Conservation (phyloP, 2,888 invertebrate genomes). For the Lymantria dispar region DNA sequence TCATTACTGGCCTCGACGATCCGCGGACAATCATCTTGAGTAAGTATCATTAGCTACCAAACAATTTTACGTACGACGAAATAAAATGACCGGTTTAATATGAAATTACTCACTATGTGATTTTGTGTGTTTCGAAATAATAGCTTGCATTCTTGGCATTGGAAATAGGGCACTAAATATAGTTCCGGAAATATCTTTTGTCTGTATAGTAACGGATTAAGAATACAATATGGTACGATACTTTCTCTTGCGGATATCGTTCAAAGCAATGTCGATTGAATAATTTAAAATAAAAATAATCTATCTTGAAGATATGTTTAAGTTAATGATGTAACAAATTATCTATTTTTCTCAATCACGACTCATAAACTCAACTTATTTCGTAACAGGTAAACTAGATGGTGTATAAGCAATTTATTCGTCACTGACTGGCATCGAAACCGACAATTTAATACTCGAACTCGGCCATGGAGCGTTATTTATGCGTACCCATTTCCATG, state of each 20-base stretch:
- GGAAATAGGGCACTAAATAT: too few relatives aligned
- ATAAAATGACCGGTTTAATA: conserved; percentile 73
- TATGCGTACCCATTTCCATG: conserved; percentile 77
- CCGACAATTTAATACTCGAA: conserved; percentile 62
- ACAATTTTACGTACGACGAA: conserved; percentile 65
- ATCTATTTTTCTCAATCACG: conserved; percentile 6
- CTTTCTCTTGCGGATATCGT: too few relatives aligned
- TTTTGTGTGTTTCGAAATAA: conserved; percentile 54
- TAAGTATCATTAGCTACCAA: conserved; percentile 76
- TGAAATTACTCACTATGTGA: conserved; percentile 69
- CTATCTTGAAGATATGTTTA: too few relatives aligned
- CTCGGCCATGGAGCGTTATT: conserved; percentile 65
- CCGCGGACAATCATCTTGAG: conserved; percentile 76
- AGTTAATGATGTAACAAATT: background rate
- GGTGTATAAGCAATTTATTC: conserved; percentile 49
- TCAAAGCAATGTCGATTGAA: too few relatives aligned
- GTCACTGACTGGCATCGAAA: conserved; percentile 49
- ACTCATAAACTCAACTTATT: conserved; percentile 22
- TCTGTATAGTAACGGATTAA: too few relatives aligned
- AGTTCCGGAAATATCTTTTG: too few relatives aligned
- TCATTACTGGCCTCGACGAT: conserved; percentile 74
- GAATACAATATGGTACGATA: too few relatives aligned
- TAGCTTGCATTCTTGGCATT: background rate
- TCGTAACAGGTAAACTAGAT: conserved; percentile 40
- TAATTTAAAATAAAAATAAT: too few relatives aligned